A percentile compares a stretch with the other conserved stretches of the same genome.
phyloP scores from a whole-genome alignment of 2,888 invertebrate genomes.

The Adelphocoris suturalis region DNA sequence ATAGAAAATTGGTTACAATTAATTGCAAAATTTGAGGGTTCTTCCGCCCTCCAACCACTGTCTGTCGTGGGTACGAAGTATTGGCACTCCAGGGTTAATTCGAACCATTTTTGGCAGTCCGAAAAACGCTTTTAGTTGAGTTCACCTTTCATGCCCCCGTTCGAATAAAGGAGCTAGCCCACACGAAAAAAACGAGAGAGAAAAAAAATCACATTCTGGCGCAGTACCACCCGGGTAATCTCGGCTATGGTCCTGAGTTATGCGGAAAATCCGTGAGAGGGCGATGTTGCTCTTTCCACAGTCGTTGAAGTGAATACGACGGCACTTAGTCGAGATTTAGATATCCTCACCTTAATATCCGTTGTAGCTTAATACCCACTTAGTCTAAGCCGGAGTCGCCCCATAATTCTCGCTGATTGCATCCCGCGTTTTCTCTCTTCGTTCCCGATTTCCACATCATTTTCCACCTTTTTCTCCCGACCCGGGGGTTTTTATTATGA shows the following conservation, averaged over 20 bases:
- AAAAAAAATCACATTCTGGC: background rate
- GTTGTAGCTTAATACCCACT: constrained; percentile 64
- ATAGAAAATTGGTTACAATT: too few relatives aligned
- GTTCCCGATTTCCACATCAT: constrained; percentile 22
- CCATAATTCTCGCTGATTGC: constrained; percentile 60
- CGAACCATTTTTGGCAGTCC: too few relatives aligned
- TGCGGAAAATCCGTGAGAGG: constrained; percentile 34
- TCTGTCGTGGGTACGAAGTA: too few relatives aligned
- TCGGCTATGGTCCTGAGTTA: constrained; percentile 51
- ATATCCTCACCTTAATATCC: constrained; percentile 67
- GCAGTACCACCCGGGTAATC: constrained; percentile 18
- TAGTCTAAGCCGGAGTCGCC: constrained; percentile 43
- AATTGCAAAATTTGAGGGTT: too few relatives aligned
- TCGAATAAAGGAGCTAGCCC: too few relatives aligned
- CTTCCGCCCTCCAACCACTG: too few relatives aligned
- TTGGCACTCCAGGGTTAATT: too few relatives aligned
- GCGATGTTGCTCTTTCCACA: constrained; percentile 55
- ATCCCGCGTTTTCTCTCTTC: constrained; percentile 33
- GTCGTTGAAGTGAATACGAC: constrained; percentile 60
- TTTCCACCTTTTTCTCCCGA: background rate
- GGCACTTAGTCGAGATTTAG: constrained; percentile 65
- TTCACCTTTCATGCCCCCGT: too few relatives aligned
- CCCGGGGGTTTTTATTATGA: background rate
- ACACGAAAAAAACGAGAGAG: background rate
- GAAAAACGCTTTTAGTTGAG: too few relatives aligned